Conservation (phyloP, 2,797 vertebrate species). For the Hipposideros larvatus region DNA sequence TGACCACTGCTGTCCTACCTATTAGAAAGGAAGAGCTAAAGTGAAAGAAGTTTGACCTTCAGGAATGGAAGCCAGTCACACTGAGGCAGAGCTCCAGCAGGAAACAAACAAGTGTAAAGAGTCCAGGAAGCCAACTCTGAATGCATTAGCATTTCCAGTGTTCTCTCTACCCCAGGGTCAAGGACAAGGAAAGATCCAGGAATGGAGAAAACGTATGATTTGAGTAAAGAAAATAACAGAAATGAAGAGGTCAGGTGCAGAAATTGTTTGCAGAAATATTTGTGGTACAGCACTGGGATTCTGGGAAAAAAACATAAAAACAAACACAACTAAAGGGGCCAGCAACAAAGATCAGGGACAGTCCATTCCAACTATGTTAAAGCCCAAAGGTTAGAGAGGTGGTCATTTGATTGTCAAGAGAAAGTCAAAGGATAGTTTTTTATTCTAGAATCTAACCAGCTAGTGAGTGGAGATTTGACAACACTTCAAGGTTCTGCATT, state of each 20-base stretch:
- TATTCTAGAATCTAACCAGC: slow-evolving; percentile 17
- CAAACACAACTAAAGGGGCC: slow-evolving; percentile 44
- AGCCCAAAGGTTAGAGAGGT: slow-evolving; percentile 52
- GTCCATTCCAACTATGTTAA: slow-evolving; percentile 58
- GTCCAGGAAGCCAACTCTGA: not conserved
- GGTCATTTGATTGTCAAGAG: slow-evolving; percentile 34
- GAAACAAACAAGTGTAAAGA: slow-evolving; percentile 35
- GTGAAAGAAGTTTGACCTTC: slow-evolving; percentile 52
- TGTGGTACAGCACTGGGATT: not conserved
- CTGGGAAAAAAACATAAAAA: not conserved
- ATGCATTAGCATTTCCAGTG: slow-evolving; percentile 74
- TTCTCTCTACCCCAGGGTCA: slow-evolving; percentile 55
- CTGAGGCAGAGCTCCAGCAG: slow-evolving; percentile 30
- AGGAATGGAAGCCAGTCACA: slow-evolving; percentile 48
- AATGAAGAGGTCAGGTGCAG: slow-evolving; percentile 5
- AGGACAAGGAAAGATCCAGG: slow-evolving; percentile 65
- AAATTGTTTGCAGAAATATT: slow-evolving; percentile 36
- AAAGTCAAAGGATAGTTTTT: slow-evolving; percentile 32
- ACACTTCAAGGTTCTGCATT: not conserved
- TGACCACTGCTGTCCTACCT: not conserved
- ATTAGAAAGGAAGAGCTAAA: slow-evolving; percentile 45
- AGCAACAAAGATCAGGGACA: slow-evolving; percentile 40
- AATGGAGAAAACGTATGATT: not conserved
- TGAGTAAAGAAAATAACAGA: slow-evolving; percentile 58
- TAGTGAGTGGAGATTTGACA: slow-evolving; percentile 25